These are phyloP conservation scores for Cherax destructor DNA, from an alignment of 1,140 invertebrate genomes.

Conservation along the genomic window DNA sequence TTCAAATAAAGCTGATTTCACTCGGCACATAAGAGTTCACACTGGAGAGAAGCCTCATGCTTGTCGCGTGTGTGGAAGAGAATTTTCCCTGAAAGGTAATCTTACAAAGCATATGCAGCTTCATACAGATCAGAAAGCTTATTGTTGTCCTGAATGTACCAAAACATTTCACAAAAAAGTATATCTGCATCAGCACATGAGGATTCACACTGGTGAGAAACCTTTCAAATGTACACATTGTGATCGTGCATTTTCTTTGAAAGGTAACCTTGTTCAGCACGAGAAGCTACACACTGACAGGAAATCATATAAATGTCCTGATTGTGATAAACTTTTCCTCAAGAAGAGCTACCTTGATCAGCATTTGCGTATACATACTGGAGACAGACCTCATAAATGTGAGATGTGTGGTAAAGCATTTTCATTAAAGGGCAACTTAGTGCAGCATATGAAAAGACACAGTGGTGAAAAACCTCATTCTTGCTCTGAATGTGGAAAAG, in stretches of 20 bases:
- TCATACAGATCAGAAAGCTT: conserved; percentile 63
- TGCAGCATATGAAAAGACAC: conserved; percentile 50
- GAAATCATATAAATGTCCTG: conserved; percentile 58
- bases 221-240: conserved; percentile 50
- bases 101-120: conserved; percentile 87
- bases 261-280: conserved; percentile 58
- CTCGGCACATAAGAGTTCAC: conserved; percentile 76
- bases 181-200: conserved; percentile 52
- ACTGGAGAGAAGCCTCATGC: conserved; percentile 85
- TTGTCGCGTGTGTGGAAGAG: conserved; percentile 90
- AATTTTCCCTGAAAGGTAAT: conserved; percentile 95
- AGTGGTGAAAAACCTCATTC: conserved; percentile 42
- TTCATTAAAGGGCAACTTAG: conserved; percentile 92
- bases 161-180: conserved; percentile 50
- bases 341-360: conserved; percentile 64
- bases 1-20: conserved; percentile 96
- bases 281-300: conserved; percentile 54
- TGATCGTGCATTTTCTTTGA: conserved; percentile 51
- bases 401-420: conserved; percentile 92
- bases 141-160: conserved; percentile 45
- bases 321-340: conserved; percentile 54
- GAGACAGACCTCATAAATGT: conserved; percentile 88
- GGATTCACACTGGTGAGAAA: conserved; percentile 52
- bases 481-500: conserved; percentile 54
- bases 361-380: conserved; percentile 72